Base-by-base conservation (phyloP, 2,797 vertebrate genomes). In the Rhynchotus rufescens region DNA sequence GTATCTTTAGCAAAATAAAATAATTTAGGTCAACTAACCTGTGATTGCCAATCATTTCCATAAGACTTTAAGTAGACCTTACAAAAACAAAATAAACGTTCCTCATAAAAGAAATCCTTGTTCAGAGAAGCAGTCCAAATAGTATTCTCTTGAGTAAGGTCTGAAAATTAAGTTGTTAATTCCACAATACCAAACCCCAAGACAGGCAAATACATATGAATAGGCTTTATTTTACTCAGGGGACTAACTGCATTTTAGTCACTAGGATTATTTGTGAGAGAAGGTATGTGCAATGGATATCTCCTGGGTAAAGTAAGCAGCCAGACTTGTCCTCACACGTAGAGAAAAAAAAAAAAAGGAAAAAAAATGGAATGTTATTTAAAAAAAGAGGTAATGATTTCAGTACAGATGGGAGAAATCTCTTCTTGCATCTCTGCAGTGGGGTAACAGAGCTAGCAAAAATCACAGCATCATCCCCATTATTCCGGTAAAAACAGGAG, bases 151-250 rank as follows among this genome's bases (percentile, higher is more conserved):
- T n/a, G 15, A 84, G 42, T 44, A 82, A 81, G 80, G 21, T 23
- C 57, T 78, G 21, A 47, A 71, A 85, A 66, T 72, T 61, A 87
- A 87, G 26, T 36, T 66, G 21, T 73, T 90, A 85, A 83, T 88
- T 88, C 30, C 54, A 22, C 45, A 91, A 59, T 10, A 64, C 22
- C 44, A 66, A 85, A 60, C 5, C 8, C 19, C 23, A 34, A 86
- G 77, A 40, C 40, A 12, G 80, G 44, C 12, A 90, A 82, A 67
- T 0, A 0, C 36, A 23, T 3, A 73, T 6, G 57, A 12, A 68
- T 10, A 22, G 13, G 15, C 8, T 69, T 12, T 69, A 6, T 78
- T 90, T 69, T 57, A 44, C 19, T 75, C 57, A 0, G 0, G 19
- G 14, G 19, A 82, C 12, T n/a, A 75, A 78, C 2, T 3, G 20